A percentile compares a stretch with the other conserved stretches of the same genome.
phyloP scores from a whole-genome alignment of 2,113 vertebrate species.

The Patagioenas fasciata region DNA sequence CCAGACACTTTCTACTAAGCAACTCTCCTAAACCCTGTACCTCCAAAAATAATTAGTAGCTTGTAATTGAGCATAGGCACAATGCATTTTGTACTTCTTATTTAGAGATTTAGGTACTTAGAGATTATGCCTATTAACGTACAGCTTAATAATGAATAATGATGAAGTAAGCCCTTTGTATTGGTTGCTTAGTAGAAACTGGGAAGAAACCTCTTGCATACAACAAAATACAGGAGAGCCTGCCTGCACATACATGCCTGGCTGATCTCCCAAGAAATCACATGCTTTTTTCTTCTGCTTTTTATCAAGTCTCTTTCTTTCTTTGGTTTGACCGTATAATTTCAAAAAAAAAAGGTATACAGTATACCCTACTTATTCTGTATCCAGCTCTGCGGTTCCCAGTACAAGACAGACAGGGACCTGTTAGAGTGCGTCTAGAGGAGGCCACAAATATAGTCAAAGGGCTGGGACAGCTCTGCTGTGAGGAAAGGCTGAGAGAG shows the following conservation, averaged over 20 bases:
- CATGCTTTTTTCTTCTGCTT: background rate
- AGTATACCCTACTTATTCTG: background rate
- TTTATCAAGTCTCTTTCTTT: background rate
- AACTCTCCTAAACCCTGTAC: background rate
- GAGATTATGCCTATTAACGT: background rate
- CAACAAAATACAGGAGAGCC: background rate
- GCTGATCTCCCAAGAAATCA: background rate
- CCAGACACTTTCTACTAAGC: background rate
- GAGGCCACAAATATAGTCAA: background rate
- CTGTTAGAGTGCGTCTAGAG: background rate
- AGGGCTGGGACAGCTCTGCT: background rate
- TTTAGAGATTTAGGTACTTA: background rate
- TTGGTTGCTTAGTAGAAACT: background rate
- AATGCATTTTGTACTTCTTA: background rate
- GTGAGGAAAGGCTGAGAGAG: background rate
- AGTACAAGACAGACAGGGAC: background rate
- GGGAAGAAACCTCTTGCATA: background rate
- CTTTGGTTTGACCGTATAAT: background rate
- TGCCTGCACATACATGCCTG: background rate
- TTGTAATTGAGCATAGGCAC: background rate
- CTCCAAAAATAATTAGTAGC: background rate
- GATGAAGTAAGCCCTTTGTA: background rate
- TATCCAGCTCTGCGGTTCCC: background rate
- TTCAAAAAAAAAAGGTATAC: background rate
- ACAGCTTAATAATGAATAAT: background rate